These are phyloP conservation scores for Nomada fabriciana DNA, from an alignment of 2,888 invertebrate genomes.

Conservation along the genomic window DNA sequence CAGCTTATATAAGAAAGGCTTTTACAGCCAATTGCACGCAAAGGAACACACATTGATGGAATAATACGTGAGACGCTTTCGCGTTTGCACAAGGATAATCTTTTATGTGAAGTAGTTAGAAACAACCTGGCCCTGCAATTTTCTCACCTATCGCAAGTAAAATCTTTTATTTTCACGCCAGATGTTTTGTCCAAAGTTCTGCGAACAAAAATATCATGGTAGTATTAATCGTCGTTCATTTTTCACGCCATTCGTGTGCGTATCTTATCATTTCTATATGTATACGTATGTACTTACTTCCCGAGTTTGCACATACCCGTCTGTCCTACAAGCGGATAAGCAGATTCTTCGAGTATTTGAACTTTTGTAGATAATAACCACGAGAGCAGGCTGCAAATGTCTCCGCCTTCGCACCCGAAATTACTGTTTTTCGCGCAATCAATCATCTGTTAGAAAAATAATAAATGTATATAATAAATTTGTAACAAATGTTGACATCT, in stretches of 20 bases:
- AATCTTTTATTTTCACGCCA: constrained; percentile 76
- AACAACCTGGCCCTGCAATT: not conserved
- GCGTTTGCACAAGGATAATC: constrained; percentile 8
- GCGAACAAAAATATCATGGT: constrained; percentile 47
- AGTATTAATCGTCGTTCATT: not conserved
- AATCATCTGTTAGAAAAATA: constrained; percentile 87
- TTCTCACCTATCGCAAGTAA: constrained; percentile 89
- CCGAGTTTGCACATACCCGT: constrained; percentile 85
- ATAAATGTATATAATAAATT: not conserved
- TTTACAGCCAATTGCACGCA: constrained; percentile 38
- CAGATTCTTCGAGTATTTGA: constrained; percentile 86
- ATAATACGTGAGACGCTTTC: not conserved
- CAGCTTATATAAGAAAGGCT: constrained; percentile 52
- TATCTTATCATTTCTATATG: not conserved
- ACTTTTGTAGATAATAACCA: constrained; percentile 88
- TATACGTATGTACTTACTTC: constrained; percentile 75
- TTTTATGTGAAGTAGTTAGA: constrained; percentile 2
- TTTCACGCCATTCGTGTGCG: not conserved
- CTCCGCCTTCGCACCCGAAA: constrained; percentile 92
- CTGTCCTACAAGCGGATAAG: constrained; percentile 88
- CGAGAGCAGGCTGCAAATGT: constrained; percentile 91
- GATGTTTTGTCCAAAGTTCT: constrained; percentile 72
- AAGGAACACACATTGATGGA: not conserved
- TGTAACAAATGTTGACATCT: not conserved
- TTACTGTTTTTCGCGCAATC: constrained; percentile 92